Evolutionary conservation across 1,140 invertebrate genomes (phyloP), one percentile per base, ranked within the genome.

Genomic region (Drosophila virilis): DNA sequence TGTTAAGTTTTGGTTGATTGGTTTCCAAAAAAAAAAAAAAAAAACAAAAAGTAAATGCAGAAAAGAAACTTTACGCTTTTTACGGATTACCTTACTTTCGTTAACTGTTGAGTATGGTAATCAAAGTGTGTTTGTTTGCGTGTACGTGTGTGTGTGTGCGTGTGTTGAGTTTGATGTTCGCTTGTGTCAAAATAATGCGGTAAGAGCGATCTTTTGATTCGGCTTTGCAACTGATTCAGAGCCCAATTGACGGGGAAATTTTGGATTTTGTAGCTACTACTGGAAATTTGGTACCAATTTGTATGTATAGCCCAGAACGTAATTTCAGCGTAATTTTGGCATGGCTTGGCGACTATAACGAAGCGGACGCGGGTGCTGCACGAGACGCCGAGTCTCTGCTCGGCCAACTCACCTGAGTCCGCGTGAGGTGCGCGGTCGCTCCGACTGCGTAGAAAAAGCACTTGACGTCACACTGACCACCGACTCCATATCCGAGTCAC

Each of bases 371-470:
- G 50, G n/a, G 38, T 70, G 58, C 46, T 62, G 66, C 65, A 46
- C 54, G 15, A 59, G 35, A 55, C 58, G 51, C 43, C 51, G 50
- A 15, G 52, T 9, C 15, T 2, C 42, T 32, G 22, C 62, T 32
- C 50, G 13, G 43, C 64, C 4, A 46, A 90, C 93, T 94, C 94
- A 96, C 96, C 95, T 95, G 82, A 95, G 92, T 81, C 93, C 93
- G 81, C 94, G 94, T 43, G 96, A 96, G 59, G 95, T 96, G 72
- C 96, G 94, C 83, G 96, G 96, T 81, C 97, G 93, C 93, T 98
- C 97, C 78, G 97, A 97, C 93, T 98, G 97, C 64, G 97, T 98
- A 80, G 97, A 97, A 93, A 98, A 97, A 86, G 97, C 96, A 94
- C 97, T 97, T 88, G 97, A 97, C 48, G 96, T 97, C 65, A 97